A percentile compares a stretch with the other conserved stretches of the same genome.
Conservation (phyloP, 2,888 invertebrate genomes). For the Tortrix viridana region DNA sequence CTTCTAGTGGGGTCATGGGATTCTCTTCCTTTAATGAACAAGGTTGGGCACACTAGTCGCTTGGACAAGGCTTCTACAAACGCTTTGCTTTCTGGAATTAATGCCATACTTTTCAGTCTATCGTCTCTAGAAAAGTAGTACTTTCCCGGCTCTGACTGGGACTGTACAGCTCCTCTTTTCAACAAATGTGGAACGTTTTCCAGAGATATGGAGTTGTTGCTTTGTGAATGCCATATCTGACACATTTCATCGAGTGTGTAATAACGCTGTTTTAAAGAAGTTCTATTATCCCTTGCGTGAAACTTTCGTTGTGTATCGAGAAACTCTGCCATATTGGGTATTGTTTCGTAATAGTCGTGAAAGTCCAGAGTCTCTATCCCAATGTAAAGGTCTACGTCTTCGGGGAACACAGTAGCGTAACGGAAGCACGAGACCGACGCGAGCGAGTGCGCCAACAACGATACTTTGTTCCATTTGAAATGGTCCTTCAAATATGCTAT, state of each 20-base stretch:
- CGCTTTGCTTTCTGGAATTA: constrained; percentile 78
- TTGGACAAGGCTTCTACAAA: constrained; percentile 82
- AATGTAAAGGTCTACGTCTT: constrained; percentile 83
- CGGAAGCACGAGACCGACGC: constrained; percentile 85
- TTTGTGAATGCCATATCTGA: constrained; percentile 82
- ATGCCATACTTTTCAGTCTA: constrained; percentile 82
- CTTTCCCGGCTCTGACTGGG: constrained; percentile 82
- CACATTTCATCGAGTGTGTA: constrained; percentile 85
- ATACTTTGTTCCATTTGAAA: constrained; percentile 88
- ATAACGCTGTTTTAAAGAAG: constrained; percentile 52
- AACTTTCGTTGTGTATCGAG: background rate
- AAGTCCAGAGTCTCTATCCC: constrained; percentile 80
- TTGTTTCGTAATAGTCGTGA: constrained; percentile 75
- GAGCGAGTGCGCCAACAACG: constrained; percentile 88
- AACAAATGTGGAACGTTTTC: constrained; percentile 82
- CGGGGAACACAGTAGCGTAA: constrained; percentile 85
- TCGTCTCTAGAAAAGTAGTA: constrained; percentile 87
- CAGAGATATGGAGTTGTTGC: constrained; percentile 69
- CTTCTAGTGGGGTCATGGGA: constrained; percentile 81
- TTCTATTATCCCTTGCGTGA: constrained; percentile 1
- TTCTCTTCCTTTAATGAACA: constrained; percentile 85
- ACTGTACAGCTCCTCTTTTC: constrained; percentile 83
- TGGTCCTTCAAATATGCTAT: constrained; percentile 84
- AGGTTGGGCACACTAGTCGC: constrained; percentile 85
- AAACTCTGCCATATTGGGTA: background rate